These are phyloP conservation scores for Meleagris gallopavo DNA, from an alignment of 2,113 vertebrate genomes.

Conservation along the genomic window DNA sequence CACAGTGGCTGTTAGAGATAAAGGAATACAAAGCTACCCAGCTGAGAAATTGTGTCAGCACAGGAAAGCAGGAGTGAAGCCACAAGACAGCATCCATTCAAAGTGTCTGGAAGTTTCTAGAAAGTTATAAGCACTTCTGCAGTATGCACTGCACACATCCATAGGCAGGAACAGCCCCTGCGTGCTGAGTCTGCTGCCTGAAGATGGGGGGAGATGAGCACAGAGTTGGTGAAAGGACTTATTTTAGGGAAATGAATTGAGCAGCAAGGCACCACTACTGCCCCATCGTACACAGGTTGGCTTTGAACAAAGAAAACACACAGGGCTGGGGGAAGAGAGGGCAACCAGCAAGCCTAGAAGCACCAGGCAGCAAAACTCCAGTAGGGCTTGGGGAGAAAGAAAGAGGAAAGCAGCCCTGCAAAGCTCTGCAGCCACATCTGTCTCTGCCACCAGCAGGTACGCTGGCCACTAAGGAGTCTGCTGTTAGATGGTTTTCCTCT, in stretches of 20 bases:
- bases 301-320: background rate
- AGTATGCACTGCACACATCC: accelerated
- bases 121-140: background rate
- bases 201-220: background rate
- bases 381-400: background rate
- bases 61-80: background rate
- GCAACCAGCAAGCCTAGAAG: background rate
- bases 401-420: background rate
- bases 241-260: background rate
- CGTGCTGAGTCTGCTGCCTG: background rate
- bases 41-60: background rate
- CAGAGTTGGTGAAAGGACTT: background rate
- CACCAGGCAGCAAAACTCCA: background rate
- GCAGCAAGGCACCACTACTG: background rate
- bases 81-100: background rate
- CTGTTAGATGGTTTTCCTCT: slow-evolving; percentile 24
- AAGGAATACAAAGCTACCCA: background rate
- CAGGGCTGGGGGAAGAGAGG: background rate
- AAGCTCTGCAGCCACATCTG: background rate
- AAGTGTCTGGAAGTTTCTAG: background rate
- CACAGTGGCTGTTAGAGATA: background rate
- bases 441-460: slow-evolving; percentile 63
- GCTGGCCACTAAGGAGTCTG: slow-evolving; percentile 44
- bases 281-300: accelerated
- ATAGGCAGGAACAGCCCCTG: background rate